Evolutionary conservation across 2,113 vertebrate genomes (phyloP), one percentile per base, ranked within the genome.

Genomic region (Cinclus mexicanus): DNA sequence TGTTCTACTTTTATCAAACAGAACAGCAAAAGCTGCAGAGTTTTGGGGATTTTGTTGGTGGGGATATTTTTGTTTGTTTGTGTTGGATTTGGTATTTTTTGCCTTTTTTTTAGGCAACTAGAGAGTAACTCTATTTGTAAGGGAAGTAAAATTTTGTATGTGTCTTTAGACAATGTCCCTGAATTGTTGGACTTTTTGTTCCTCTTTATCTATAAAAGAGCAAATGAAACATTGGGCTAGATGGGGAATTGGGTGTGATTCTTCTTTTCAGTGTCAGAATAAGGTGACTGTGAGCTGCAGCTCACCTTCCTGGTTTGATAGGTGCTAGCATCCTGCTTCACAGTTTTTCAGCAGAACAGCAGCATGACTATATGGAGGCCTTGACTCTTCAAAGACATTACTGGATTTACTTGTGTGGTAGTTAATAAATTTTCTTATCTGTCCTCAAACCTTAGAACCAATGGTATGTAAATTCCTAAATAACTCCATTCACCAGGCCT

Each of bases 361-460:
- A 69, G n/a, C 61, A 33, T 19, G 53, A 12, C 42, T 68, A 9
- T 56, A 41, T 31, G 82, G 35, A 84, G 68, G 13, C 89, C 93
- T 90, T 77, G 79, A 70, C 59, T 92, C 53, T 75, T 96, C 47
- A 72, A 95, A 95, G 72, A 57, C 53, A 56, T 59, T n/a, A 33
- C 52, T 33, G 7, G 57, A 72, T 85, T 93, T 92, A 53, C 85
- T 92, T 94, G 68, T 0, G 0, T 82, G 56, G 57, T 90, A 87
- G 71, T 96, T 93, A 95, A 90, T 64, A 39, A 79, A 68, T 65
- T 89, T 71, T 94, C 89, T 97, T 87, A 92, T 90, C 91, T 96
- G 64, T 56, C n/a, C 60, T 96, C 53, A 90, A 91, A 95, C 77
- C 79, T 95, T 53, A 91, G 92, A 97, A 79, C 60, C 64, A 53